A percentile compares a stretch with the other conserved stretches of the same genome.
These are phyloP conservation scores for Tragelaphus buxtoni DNA, from an alignment of 2,113 vertebrate species.

Conservation along the genomic window DNA sequence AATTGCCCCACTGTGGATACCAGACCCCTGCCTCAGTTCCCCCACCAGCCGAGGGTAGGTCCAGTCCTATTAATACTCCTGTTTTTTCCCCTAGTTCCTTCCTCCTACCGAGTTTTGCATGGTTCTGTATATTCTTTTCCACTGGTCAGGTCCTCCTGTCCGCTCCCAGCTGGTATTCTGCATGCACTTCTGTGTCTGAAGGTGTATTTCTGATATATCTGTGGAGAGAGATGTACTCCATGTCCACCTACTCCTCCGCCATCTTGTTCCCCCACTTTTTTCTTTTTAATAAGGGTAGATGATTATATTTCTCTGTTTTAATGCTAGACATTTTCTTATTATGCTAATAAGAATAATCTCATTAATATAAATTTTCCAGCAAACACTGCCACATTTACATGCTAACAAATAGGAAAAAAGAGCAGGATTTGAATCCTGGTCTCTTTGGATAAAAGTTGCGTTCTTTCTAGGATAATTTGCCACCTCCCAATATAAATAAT, in stretches of 20 bases:
- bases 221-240: not conserved
- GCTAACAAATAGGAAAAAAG: not conserved
- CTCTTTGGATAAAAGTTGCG: not conserved
- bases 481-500: not conserved
- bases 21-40: not conserved
- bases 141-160: not conserved
- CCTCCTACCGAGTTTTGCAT: not conserved
- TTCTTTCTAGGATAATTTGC: not conserved
- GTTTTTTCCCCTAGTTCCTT: not conserved
- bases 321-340: not conserved
- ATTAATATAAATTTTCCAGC: not conserved
- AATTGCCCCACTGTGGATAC: fast-evolving
- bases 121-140: not conserved
- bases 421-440: not conserved
- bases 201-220: not conserved
- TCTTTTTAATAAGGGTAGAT: not conserved
- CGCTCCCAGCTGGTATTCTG: not conserved
- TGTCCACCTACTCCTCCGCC: not conserved
- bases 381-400: not conserved
- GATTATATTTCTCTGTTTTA: not conserved
- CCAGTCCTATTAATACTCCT: not conserved
- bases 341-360: not conserved
- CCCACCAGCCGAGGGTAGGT: not conserved
- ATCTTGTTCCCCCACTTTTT: not conserved
- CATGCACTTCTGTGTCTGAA: not conserved